phyloP scores from a whole-genome alignment of 2,113 vertebrate genomes.

The Lycaon pictus region DNA sequence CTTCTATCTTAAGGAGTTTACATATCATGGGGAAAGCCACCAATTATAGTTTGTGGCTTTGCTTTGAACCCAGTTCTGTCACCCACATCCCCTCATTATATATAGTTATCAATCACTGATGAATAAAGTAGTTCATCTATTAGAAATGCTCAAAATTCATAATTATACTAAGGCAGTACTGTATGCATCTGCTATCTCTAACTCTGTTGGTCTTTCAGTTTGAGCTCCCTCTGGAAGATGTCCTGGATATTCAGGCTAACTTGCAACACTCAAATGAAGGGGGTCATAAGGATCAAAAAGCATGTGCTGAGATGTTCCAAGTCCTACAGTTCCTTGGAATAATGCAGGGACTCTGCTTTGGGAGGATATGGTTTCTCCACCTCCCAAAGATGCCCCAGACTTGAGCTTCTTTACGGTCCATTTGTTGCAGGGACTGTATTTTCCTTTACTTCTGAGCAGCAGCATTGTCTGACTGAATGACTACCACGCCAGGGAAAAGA shows the following conservation, averaged over 20 bases:
- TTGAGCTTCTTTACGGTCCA: background rate
- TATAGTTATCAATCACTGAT: background rate
- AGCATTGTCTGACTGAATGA: accelerated
- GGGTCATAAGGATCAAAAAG: accelerated
- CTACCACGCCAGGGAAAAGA: accelerated
- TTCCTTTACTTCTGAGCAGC: background rate
- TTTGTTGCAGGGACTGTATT: background rate
- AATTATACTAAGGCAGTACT: too few species aligned
- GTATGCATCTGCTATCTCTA: background rate
- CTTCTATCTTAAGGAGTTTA: background rate
- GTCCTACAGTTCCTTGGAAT: background rate
- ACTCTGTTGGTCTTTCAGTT: background rate
- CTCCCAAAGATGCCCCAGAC: background rate
- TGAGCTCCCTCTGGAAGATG: background rate
- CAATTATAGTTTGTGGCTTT: background rate
- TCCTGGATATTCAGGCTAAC: background rate
- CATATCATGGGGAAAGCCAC: background rate
- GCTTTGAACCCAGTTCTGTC: background rate
- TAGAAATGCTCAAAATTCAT: background rate
- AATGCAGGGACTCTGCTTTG: background rate
- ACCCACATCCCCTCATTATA: background rate
- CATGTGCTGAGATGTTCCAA: background rate
- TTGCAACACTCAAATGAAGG: accelerated
- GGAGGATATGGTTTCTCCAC: background rate
- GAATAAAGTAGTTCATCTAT: background rate